Conservation (phyloP, 2,113 vertebrate species). For the Trematocara zebra region DNA sequence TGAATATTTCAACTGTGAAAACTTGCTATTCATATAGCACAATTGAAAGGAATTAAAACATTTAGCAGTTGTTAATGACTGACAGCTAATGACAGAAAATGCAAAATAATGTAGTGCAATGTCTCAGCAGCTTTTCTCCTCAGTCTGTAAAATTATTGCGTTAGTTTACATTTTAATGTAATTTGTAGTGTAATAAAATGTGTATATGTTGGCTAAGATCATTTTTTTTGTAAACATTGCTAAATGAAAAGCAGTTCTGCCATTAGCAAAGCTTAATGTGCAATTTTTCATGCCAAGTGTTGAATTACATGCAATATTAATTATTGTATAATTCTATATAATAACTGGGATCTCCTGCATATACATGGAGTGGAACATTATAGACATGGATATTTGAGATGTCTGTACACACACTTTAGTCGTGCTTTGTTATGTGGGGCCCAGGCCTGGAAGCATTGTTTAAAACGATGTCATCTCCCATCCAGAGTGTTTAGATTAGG, state of each 20-base stretch:
- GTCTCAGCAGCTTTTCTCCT: neutral
- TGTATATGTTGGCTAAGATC: neutral
- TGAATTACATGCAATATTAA: neutral
- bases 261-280: neutral
- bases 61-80: neutral
- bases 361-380: neutral
- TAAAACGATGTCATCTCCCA: constrained; percentile 12
- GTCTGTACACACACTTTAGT: neutral
- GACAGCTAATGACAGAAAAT: neutral
- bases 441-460: constrained; percentile 10
- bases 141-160: neutral
- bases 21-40: neutral
- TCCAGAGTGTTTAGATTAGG: constrained; percentile 44
- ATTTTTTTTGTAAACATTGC: neutral
- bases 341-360: neutral
- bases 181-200: neutral
- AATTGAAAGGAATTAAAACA: neutral
- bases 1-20: neutral
- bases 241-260: neutral
- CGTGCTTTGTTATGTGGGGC: neutral
- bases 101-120: neutral
- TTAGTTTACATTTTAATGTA: neutral
- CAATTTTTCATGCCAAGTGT: neutral
- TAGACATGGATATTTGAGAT: neutral
- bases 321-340: neutral